Conservation (phyloP, 1,140 invertebrate genomes). For the Drosophila fuyamai region DNA sequence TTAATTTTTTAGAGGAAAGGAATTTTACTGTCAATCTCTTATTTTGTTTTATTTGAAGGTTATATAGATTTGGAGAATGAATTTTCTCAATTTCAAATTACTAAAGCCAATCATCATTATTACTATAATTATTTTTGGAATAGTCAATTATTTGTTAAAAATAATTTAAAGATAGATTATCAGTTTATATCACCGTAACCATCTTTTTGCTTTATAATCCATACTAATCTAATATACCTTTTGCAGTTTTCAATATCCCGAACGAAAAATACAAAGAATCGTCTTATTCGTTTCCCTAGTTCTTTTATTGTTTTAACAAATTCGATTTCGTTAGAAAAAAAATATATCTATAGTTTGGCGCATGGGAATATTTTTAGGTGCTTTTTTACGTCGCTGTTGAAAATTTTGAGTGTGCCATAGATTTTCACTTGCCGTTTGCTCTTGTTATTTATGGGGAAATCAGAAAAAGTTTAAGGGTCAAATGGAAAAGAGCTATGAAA, state of each 20-base stretch:
- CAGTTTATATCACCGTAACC: background rate
- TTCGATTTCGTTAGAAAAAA: conserved; percentile 36
- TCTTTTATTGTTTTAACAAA: conserved; percentile 27
- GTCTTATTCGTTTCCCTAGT: conserved; percentile 25
- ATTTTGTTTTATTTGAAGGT: background rate
- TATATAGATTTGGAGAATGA: no score
- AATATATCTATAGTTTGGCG: conserved; percentile 19
- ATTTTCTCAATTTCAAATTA: no score
- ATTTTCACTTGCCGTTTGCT: conserved; percentile 15
- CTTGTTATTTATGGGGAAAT: conserved; percentile 24
- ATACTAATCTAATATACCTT: background rate
- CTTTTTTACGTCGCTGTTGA: conserved; percentile 47
- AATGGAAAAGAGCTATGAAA: background rate
- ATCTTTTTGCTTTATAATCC: background rate
- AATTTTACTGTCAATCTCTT: background rate
- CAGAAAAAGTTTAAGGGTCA: background rate
- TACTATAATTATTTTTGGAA: no score
- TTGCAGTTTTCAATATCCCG: background rate
- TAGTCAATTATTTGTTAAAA: no score
- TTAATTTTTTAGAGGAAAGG: no score
- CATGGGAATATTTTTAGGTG: conserved; percentile 52
- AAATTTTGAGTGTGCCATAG: conserved; percentile 44
- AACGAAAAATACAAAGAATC: conserved; percentile 5
- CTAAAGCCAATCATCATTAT: no score
- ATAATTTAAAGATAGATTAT: no score